A percentile compares a stretch with the other conserved stretches of the same genome.
Conservation (phyloP, 92 coral and sea anemone species). For the Metridium senile region DNA sequence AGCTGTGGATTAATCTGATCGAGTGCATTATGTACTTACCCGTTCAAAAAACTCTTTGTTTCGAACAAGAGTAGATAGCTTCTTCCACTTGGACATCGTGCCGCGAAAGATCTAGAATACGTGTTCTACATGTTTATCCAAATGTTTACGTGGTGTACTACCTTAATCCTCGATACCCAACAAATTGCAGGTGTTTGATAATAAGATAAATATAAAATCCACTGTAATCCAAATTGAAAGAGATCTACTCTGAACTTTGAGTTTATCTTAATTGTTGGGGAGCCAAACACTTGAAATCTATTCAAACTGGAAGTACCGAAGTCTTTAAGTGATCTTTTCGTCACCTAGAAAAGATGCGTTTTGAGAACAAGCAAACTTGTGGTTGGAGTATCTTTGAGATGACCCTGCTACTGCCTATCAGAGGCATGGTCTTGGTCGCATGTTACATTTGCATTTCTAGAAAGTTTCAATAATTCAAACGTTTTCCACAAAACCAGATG, state of each 20-base stretch:
- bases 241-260: neutral
- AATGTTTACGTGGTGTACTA: neutral
- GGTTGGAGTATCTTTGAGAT: neutral
- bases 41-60: conserved; percentile 40
- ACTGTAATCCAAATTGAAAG: neutral
- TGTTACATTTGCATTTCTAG: conserved; percentile 23
- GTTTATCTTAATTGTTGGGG: neutral
- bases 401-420: conserved; percentile 6
- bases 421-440: neutral
- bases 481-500: conserved; percentile 15
- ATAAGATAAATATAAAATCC: neutral
- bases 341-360: neutral
- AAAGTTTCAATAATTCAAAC: conserved; percentile 29
- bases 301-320: neutral
- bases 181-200: conserved; percentile 23
- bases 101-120: too few species aligned
- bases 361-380: conserved; percentile 9
- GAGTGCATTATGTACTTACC: conserved; percentile 45
- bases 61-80: conserved; percentile 52
- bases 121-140: neutral
- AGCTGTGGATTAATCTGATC: too few species aligned
- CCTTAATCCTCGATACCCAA: conserved; percentile 6
- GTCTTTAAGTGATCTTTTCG: neutral
- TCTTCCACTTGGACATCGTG: conserved; percentile 65
- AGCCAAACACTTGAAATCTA: neutral